A percentile compares a stretch with the other conserved stretches of the same genome.
Evolutionary conservation across 2,888 invertebrate genomes (phyloP).

Genomic region (Hyalella azteca): DNA sequence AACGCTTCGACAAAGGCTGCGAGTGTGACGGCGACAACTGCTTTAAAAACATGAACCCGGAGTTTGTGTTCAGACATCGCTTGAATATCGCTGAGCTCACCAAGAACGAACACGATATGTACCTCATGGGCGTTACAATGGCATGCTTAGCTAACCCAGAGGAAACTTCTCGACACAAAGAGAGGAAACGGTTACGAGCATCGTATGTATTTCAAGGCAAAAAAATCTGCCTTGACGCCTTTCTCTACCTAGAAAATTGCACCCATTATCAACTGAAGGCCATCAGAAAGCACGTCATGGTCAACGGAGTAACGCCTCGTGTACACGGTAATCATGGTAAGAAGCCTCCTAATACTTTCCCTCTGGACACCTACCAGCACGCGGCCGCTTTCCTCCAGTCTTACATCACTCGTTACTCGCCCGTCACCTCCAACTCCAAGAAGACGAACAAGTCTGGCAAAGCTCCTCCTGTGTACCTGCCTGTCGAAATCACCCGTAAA

Average conservation of each 20-base stretch:
- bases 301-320: slow-evolving; percentile 78
- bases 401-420: slow-evolving; percentile 67
- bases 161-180: slow-evolving; percentile 75
- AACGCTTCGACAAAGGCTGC: slow-evolving; percentile 74
- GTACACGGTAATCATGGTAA: slow-evolving; percentile 82
- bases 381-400: slow-evolving; percentile 78
- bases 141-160: slow-evolving; percentile 76
- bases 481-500: slow-evolving; percentile 71
- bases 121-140: slow-evolving; percentile 84
- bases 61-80: slow-evolving; percentile 77
- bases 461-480: slow-evolving; percentile 61
- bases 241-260: slow-evolving; percentile 79
- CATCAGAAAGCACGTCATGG: slow-evolving; percentile 78
- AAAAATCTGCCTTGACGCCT: slow-evolving; percentile 78
- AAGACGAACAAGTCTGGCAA: slow-evolving; percentile 54
- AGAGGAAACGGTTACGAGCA: slow-evolving; percentile 74
- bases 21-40: slow-evolving; percentile 79
- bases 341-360: slow-evolving; percentile 80
- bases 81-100: slow-evolving; percentile 80
- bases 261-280: slow-evolving; percentile 80
- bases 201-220: slow-evolving; percentile 80
- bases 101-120: slow-evolving; percentile 83
- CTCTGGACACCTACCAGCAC: slow-evolving; percentile 78
- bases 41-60: slow-evolving; percentile 76
- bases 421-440: slow-evolving; percentile 52